Evolutionary conservation across 2,888 invertebrate genomes (phyloP), one percentile per base, ranked within the genome.

Genomic region (Rhaphigaster nebulosa): DNA sequence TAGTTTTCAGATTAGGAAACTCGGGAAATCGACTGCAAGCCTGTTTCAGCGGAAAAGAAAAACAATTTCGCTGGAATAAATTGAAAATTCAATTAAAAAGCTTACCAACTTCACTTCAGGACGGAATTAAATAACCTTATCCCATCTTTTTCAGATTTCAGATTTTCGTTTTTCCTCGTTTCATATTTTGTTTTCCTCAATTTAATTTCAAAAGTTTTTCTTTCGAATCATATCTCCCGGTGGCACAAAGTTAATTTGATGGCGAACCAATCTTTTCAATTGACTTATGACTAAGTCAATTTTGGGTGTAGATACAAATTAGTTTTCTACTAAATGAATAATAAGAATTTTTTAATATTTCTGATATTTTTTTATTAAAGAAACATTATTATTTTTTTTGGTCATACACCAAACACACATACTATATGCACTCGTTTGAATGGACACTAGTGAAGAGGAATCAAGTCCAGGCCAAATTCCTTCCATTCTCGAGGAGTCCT

Each of bases 1-100:
- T 20, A 38, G 15, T 76, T 76, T 76, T 34, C 12, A 76, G 38
- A 76, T 23, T 20, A 38, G 20, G 8, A 29, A 38, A 38, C 34
- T 38, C 70, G 20, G 20, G 38, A 6, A 76, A 76, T 38, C 20
- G 23, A 6, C 34, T 34, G 18, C 15, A 34, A 23, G 38, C 70
- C 38, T 20, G 1, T 23, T 76, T 38, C 38, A 38, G 18, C 0
- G 20, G 38, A 23, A 38, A 76, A 38, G 34, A 10, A 76, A 76
- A 76, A 76, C 70, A 76, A 76, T 76, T 76, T 76, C 38, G 18
- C 18, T 1, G n/a, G 18, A 38, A 18, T 38, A 23, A 20, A 23
- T 76, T 18, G 70, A 76, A 76, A 76, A 76, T 76, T 76, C 34
- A 76, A 76, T 76, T 76, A 76, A 76, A 76, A 76, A 38, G 70